phyloP scores from a whole-genome alignment of 2,888 invertebrate species.

The Acholoe squamosa region DNA sequence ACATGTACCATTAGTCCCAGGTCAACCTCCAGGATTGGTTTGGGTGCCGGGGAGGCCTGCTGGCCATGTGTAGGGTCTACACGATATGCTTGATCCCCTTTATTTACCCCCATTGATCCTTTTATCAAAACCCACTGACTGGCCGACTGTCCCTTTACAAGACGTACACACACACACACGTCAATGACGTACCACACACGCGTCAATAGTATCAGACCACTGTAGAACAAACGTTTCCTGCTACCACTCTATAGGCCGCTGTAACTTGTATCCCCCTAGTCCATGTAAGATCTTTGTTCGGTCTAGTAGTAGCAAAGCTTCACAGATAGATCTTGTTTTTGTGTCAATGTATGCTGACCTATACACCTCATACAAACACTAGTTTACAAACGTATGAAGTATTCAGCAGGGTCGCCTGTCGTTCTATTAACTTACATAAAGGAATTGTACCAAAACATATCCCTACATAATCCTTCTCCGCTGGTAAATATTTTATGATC shows the following conservation, averaged over 20 bases:
- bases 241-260: background rate
- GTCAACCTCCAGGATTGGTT: too few relatives aligned
- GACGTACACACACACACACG: background rate
- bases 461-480: too few relatives aligned
- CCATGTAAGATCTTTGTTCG: background rate
- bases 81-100: background rate
- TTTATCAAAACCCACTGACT: background rate
- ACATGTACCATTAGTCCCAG: too few relatives aligned
- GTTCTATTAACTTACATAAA: too few relatives aligned
- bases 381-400: too few relatives aligned
- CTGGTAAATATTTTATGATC: too few relatives aligned
- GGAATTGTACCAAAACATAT: too few relatives aligned
- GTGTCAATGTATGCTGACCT: too few relatives aligned
- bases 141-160: background rate
- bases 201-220: background rate
- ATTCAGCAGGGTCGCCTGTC: too few relatives aligned
- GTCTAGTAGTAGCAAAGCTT: too few relatives aligned
- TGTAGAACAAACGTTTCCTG: background rate
- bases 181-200: background rate
- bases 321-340: too few relatives aligned
- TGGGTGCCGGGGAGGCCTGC: background rate
- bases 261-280: conserved; percentile 10
- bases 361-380: too few relatives aligned
- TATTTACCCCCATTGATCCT: conserved; percentile 10
- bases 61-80: background rate